Conservation (phyloP, 2,797 vertebrate genomes). For the Pagetopsis macropterus region DNA sequence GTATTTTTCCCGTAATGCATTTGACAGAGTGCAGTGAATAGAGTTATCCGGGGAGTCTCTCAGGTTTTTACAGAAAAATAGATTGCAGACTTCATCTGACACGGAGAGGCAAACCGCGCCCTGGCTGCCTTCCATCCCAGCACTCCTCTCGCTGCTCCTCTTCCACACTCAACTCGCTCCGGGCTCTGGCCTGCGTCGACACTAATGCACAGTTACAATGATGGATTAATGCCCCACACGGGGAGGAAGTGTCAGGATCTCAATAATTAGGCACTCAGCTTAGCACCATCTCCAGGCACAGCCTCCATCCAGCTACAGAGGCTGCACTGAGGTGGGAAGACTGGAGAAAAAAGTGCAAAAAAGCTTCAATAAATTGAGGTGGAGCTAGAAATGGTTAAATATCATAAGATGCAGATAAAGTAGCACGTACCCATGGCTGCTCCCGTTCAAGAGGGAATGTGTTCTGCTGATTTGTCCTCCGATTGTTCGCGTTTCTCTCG, state of each 20-base stretch:
- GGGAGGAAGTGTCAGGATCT: slow-evolving; percentile 80
- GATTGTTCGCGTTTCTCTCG: slow-evolving; percentile 43
- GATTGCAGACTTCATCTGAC: slow-evolving; percentile 46
- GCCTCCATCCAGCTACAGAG: background rate
- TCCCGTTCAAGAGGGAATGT: slow-evolving; percentile 40
- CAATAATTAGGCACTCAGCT: slow-evolving; percentile 83
- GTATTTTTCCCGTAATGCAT: slow-evolving; percentile 43
- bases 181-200: slow-evolving; percentile 67
- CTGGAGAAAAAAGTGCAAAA: slow-evolving; percentile 25
- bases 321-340: slow-evolving; percentile 15
- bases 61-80: slow-evolving; percentile 31
- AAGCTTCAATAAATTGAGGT: slow-evolving; percentile 49
- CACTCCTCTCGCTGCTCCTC: slow-evolving; percentile 42
- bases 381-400: slow-evolving; percentile 40
- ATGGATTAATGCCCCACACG: slow-evolving; percentile 79
- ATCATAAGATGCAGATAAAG: slow-evolving; percentile 57
- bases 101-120: slow-evolving; percentile 29
- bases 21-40: slow-evolving; percentile 41
- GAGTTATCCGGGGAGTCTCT: slow-evolving; percentile 42
- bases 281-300: slow-evolving; percentile 64
- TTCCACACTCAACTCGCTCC: slow-evolving; percentile 68
- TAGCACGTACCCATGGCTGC: slow-evolving; percentile 33
- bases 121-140: slow-evolving; percentile 53
- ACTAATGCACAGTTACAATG: slow-evolving; percentile 83
- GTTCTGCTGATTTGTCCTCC: slow-evolving; percentile 51